Conservation (phyloP, 2,888 invertebrate genomes). For the Andrena flavipes region DNA sequence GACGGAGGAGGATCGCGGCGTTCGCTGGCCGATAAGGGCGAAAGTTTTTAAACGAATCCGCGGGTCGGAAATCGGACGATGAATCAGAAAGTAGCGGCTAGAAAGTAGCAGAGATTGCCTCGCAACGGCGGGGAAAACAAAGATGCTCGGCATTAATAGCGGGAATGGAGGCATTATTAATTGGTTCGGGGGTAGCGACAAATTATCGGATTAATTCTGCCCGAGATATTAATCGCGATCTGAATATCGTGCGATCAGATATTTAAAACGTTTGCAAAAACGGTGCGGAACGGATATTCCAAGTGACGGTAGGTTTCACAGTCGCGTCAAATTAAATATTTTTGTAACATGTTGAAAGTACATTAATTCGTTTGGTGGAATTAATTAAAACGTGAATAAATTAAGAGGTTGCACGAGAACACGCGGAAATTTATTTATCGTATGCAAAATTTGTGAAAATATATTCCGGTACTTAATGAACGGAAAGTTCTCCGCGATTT, state of each 20-base stretch:
- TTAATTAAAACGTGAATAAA: slow-evolving; percentile 50
- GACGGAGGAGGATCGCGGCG: not conserved
- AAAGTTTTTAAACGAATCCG: slow-evolving; percentile 4
- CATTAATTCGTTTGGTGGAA: slow-evolving; percentile 42
- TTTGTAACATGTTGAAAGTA: slow-evolving; percentile 32
- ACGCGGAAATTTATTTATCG: slow-evolving; percentile 40
- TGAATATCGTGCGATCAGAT: not conserved
- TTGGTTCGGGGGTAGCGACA: not conserved
- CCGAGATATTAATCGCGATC: not conserved
- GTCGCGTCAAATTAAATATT: slow-evolving; percentile 36
- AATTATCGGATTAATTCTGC: not conserved
- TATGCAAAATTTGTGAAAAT: slow-evolving; percentile 48
- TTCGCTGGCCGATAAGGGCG: not conserved
- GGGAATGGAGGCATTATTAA: not conserved
- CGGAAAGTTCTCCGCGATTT: slow-evolving; percentile 47
- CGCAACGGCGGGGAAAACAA: not conserved
- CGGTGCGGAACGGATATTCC: not conserved
- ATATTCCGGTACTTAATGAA: slow-evolving; percentile 45
- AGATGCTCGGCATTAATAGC: not conserved
- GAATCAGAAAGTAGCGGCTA: not conserved
- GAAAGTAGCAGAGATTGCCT: not conserved
- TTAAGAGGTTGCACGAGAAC: slow-evolving; percentile 30
- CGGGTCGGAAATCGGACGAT: not conserved
- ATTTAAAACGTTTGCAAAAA: not conserved
- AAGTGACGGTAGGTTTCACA: not conserved